Evolutionary conservation across 2,797 vertebrate genomes (phyloP).

Genomic region (Picus viridis): DNA sequence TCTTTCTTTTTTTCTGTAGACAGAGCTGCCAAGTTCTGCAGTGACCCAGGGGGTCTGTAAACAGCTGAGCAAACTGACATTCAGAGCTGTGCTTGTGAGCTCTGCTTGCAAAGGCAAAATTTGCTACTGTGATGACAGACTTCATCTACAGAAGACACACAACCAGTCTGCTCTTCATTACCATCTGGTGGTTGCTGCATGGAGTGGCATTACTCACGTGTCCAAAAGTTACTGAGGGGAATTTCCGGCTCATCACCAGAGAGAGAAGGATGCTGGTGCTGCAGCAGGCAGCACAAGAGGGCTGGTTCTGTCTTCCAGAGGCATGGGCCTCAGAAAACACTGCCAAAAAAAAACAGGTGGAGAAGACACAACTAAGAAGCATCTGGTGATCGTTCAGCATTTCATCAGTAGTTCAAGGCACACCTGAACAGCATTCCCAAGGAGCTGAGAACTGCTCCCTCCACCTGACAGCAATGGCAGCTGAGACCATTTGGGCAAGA

Average conservation of each 20-base stretch:
- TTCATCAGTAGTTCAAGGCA: not conserved
- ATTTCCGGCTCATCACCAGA: not conserved
- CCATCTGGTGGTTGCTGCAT: slow-evolving; percentile 77
- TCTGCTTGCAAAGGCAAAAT: not conserved
- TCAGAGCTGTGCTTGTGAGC: not conserved
- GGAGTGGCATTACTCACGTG: slow-evolving; percentile 64
- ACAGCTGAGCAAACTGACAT: slow-evolving; percentile 10
- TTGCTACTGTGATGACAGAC: not conserved
- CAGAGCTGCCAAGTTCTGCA: not conserved
- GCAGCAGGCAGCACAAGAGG: not conserved
- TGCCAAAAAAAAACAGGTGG: not conserved
- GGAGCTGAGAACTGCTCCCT: not conserved
- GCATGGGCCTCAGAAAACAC: not conserved
- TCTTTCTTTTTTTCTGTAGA: not conserved
- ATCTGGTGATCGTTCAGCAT: not conserved
- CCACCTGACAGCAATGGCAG: not conserved
- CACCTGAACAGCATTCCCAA: not conserved
- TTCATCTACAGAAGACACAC: not conserved
- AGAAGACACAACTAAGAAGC: not conserved
- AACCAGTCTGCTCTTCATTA: slow-evolving; percentile 79
- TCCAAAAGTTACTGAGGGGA: slow-evolving; percentile 11
- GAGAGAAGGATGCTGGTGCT: not conserved
- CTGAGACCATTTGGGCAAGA: not conserved
- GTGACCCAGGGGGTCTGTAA: not conserved
- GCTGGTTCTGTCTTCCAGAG: not conserved